phyloP scores from a whole-genome alignment of 1,140 invertebrate genomes.

The Drosophila ercepeae region DNA sequence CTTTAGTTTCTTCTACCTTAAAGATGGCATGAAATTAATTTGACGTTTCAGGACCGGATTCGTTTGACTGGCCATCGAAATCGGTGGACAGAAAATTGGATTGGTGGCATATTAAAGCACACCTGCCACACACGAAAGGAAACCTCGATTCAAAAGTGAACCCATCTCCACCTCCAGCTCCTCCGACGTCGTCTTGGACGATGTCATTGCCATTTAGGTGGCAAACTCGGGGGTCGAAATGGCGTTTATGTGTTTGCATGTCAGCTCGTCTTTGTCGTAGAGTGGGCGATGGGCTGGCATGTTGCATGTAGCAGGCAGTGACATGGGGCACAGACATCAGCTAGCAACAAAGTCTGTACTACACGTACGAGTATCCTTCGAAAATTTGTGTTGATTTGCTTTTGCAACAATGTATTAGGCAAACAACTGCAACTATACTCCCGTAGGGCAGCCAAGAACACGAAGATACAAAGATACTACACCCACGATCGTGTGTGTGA shows the following conservation, averaged over 20 bases:
- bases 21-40: slow-evolving; percentile 28
- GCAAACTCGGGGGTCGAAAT: slow-evolving; percentile 33
- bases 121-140: slow-evolving; percentile 17
- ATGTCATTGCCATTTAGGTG: slow-evolving; percentile 45
- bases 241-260: slow-evolving; percentile 57
- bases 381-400: slow-evolving; percentile 54
- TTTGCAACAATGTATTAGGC: slow-evolving; percentile 54
- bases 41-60: slow-evolving; percentile 30
- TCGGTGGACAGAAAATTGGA: slow-evolving; percentile 1
- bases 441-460: slow-evolving; percentile 12
- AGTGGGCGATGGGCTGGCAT: slow-evolving; percentile 16
- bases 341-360: slow-evolving; percentile 47
- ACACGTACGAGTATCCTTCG: slow-evolving; percentile 41
- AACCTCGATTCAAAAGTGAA: slow-evolving; percentile 37
- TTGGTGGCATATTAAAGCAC: slow-evolving; percentile 36
- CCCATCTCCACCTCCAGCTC: slow-evolving; percentile 8
- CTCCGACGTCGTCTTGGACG: slow-evolving; percentile 7
- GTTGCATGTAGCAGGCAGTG: slow-evolving; percentile 36
- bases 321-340: slow-evolving; percentile 34
- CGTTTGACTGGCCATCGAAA: slow-evolving; percentile 37
- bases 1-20: not conserved
- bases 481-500: not conserved
- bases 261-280: slow-evolving; percentile 25
- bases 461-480: slow-evolving; percentile 5
- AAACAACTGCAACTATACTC: slow-evolving; percentile 46